Conservation (phyloP, 2,113 vertebrate genomes). For the human (Homo sapiens) region DNA sequence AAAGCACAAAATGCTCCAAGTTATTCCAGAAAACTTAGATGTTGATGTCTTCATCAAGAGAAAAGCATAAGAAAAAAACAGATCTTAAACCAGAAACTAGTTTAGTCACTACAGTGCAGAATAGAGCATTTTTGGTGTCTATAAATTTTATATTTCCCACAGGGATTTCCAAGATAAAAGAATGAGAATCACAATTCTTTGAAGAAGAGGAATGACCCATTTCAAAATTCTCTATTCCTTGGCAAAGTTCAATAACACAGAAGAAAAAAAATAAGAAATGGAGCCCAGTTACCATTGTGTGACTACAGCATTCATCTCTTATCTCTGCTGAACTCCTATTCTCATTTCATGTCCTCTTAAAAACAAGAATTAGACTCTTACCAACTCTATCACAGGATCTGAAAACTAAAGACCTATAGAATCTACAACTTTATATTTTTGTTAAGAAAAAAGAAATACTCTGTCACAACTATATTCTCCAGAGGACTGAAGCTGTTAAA, state of each 20-base stretch:
- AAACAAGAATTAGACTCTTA: neutral
- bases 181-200: neutral
- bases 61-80: neutral
- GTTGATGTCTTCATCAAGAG: neutral
- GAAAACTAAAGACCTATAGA: constrained; percentile 1
- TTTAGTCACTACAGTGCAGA: neutral
- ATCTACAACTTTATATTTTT: neutral
- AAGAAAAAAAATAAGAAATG: neutral
- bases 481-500: neutral
- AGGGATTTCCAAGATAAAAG: neutral
- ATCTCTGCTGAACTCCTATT: neutral
- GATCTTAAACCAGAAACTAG: neutral
- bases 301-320: neutral
- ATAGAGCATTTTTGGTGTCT: neutral
- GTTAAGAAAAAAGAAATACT: neutral
- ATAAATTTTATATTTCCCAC: neutral
- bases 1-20: neutral
- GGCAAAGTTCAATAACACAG: neutral
- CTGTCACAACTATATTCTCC: neutral
- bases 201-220: neutral
- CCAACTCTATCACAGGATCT: neutral
- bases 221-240: neutral
- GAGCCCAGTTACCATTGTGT: neutral
- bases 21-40: neutral
- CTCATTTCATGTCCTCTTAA: neutral